phyloP scores from a whole-genome alignment of 53 echinoderm and acorn worm species.

The Paelopatides confundens region DNA sequence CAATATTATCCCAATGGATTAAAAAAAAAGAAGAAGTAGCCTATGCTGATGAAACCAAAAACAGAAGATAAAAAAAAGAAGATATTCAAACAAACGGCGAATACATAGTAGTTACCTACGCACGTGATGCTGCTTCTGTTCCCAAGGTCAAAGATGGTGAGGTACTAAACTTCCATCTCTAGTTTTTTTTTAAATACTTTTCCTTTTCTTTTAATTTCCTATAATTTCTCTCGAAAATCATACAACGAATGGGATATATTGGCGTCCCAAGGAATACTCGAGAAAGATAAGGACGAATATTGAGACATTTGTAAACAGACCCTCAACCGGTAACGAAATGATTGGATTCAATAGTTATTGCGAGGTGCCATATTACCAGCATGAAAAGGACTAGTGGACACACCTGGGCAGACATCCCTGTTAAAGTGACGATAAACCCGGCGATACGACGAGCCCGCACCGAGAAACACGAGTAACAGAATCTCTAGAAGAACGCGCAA shows the following conservation, averaged over 20 bases:
- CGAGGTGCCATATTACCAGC: constrained; percentile 13
- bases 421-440: background rate
- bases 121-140: background rate
- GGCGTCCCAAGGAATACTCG: no score
- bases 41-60: no score
- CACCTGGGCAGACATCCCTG: constrained; percentile 16
- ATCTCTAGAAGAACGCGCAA: background rate
- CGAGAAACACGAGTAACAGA: constrained; percentile 15
- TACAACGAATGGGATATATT: no score
- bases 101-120: background rate
- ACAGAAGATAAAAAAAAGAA: background rate
- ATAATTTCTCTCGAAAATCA: no score
- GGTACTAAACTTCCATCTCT: background rate
- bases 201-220: no score
- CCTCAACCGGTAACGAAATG: background rate
- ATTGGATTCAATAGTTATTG: background rate
- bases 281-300: no score
- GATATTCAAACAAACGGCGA: background rate
- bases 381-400: background rate
- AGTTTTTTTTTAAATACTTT: background rate
- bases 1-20: background rate
- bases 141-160: background rate
- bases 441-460: background rate
- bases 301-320: no score
- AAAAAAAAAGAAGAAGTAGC: no score